phyloP scores from a whole-genome alignment of 2,888 invertebrate species.

The Stegophylla sp. region DNA sequence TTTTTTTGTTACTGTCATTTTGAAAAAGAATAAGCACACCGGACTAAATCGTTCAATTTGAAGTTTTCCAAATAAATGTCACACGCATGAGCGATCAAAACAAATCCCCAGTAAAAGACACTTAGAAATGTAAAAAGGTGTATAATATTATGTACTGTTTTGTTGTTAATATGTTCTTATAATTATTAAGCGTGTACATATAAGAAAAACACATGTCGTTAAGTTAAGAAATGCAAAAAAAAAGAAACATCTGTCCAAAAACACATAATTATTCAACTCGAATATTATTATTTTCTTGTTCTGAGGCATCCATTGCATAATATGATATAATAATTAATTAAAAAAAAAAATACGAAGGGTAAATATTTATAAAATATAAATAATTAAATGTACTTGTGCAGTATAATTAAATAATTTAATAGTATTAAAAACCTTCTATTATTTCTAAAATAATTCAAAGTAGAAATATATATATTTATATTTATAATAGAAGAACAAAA shows the following conservation, averaged over 20 bases:
- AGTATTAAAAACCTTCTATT: too few species aligned
- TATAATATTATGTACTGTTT: neutral
- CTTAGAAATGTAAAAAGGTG: neutral
- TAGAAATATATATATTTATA: too few species aligned
- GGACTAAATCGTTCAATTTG: neutral
- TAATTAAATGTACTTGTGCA: too few species aligned
- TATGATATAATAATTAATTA: too few species aligned
- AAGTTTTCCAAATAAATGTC: neutral
- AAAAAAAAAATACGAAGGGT: too few species aligned
- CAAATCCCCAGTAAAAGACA: neutral
- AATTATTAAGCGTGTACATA: too few species aligned
- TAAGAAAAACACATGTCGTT: slow-evolving; percentile 29
- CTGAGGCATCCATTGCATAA: too few species aligned
- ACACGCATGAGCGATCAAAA: neutral
- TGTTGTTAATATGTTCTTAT: neutral
- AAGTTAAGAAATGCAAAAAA: slow-evolving; percentile 13
- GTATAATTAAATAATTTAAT: too few species aligned
- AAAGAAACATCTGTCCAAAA: slow-evolving; percentile 36
- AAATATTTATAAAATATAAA: too few species aligned
- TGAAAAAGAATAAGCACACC: neutral
- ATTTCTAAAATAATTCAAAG: too few species aligned
- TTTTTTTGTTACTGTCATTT: too few species aligned
- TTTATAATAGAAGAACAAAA: too few species aligned
- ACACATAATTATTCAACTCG: slow-evolving; percentile 10
- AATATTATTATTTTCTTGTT: neutral